Evolutionary conservation across 2,113 vertebrate genomes (phyloP).

Genomic region (Urocitellus parryii): DNA sequence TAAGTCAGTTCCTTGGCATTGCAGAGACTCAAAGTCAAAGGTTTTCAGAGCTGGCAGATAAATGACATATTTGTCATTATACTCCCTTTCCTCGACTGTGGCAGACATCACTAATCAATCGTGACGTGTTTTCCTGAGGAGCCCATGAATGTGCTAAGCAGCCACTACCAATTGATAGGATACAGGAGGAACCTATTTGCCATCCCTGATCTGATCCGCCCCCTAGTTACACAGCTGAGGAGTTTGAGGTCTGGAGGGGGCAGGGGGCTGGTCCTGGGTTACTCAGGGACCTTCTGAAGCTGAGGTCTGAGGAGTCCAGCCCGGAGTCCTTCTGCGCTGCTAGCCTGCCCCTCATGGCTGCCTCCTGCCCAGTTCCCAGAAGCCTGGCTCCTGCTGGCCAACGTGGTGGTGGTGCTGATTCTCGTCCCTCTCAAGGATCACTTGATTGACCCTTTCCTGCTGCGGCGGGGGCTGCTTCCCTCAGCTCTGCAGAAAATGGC

Average conservation of each 20-base stretch:
- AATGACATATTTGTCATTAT: not conserved
- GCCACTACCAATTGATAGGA: not conserved
- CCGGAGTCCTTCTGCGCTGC: not conserved
- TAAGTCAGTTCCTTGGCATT: not conserved
- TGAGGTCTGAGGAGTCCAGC: not conserved
- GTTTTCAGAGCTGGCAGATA: not conserved
- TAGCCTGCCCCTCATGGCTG: not conserved
- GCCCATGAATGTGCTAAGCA: not conserved
- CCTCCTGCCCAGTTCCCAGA: slow-evolving; percentile 74
- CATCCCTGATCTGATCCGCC: not conserved
- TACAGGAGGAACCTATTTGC: not conserved
- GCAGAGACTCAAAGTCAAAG: not conserved
- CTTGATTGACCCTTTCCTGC: slow-evolving; percentile 83
- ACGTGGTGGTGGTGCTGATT: slow-evolving; percentile 73
- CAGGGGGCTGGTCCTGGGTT: not conserved
- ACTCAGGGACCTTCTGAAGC: not conserved
- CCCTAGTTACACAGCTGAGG: not conserved
- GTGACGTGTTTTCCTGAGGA: not conserved
- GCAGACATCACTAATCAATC: slow-evolving; percentile 44
- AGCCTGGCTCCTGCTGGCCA: slow-evolving; percentile 85
- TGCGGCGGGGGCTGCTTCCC: slow-evolving; percentile 74
- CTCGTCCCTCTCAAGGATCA: slow-evolving; percentile 85
- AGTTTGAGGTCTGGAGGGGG: not conserved
- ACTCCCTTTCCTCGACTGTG: not conserved
- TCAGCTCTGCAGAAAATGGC: slow-evolving; percentile 77